These are phyloP conservation scores for Galerucella pusilla DNA, from an alignment of 2,888 invertebrate genomes.

Conservation along the genomic window DNA sequence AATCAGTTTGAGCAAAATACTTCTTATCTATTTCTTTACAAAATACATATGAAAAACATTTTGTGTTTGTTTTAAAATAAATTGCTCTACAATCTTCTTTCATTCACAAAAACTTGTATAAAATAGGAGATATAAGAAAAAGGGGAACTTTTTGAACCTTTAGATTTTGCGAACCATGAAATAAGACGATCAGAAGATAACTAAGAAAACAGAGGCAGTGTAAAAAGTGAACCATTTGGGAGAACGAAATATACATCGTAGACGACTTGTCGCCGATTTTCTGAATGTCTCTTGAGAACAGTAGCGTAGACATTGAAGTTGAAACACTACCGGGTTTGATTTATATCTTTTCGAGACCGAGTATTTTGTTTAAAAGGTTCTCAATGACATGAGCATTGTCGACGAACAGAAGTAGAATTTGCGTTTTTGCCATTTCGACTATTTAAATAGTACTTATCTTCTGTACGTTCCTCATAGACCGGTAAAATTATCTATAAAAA, in stretches of 20 bases:
- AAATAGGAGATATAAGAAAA: conserved; percentile 39
- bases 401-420: too few species aligned
- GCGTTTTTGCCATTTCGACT: too few species aligned
- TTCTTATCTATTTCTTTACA: too few species aligned
- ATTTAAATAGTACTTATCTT: too few species aligned
- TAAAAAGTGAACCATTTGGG: conserved; percentile 48
- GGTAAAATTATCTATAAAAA: too few species aligned
- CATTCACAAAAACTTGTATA: not conserved
- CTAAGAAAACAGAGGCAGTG: conserved; percentile 54
- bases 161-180: conserved; percentile 63
- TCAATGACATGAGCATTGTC: too few species aligned
- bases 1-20: too few species aligned
- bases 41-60: not conserved
- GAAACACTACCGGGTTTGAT: too few species aligned
- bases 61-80: not conserved
- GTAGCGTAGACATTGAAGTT: conserved; percentile 17
- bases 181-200: conserved; percentile 62
- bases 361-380: too few species aligned
- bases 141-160: conserved; percentile 48
- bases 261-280: conserved; percentile 44
- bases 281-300: conserved; percentile 33
- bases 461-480: too few species aligned
- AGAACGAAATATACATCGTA: conserved; percentile 47
- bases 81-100: not conserved
- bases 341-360: too few species aligned